These are phyloP conservation scores for Rhopalosiphum padi DNA, from an alignment of 1,140 invertebrate species.

Conservation along the genomic window DNA sequence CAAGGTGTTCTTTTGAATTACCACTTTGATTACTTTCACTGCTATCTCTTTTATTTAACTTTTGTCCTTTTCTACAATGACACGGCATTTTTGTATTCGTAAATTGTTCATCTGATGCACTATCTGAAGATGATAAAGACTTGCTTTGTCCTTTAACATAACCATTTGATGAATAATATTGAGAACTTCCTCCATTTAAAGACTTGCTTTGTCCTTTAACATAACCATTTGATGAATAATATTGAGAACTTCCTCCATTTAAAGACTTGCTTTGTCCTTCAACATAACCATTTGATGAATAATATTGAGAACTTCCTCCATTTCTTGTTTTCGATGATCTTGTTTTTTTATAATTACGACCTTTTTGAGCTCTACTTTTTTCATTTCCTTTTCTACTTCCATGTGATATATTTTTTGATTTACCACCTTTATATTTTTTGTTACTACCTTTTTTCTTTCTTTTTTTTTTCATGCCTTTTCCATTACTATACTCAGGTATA, in stretches of 20 bases:
- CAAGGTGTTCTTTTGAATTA: neutral
- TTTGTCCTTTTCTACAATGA: neutral
- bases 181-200: too few species aligned
- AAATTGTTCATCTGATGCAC: neutral
- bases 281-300: too few species aligned
- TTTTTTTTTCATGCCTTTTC: neutral
- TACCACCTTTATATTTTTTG: too few species aligned
- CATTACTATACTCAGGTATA: too few species aligned
- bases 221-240: too few species aligned
- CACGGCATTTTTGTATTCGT: neutral
- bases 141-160: too few species aligned
- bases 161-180: too few species aligned
- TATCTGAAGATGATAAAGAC: neutral
- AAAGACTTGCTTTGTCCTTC: too few species aligned
- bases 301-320: too few species aligned
- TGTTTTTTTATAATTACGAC: neutral
- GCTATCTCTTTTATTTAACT: conserved; percentile 2
- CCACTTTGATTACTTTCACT: neutral
- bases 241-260: neutral
- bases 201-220: too few species aligned
- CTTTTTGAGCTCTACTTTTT: neutral
- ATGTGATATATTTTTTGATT: neutral
- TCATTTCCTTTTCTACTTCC: neutral
- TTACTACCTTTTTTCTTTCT: neutral
- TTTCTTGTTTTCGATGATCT: neutral